Base-by-base conservation (phyloP, 2,888 invertebrate species). In the Ectemnius lituratus region DNA sequence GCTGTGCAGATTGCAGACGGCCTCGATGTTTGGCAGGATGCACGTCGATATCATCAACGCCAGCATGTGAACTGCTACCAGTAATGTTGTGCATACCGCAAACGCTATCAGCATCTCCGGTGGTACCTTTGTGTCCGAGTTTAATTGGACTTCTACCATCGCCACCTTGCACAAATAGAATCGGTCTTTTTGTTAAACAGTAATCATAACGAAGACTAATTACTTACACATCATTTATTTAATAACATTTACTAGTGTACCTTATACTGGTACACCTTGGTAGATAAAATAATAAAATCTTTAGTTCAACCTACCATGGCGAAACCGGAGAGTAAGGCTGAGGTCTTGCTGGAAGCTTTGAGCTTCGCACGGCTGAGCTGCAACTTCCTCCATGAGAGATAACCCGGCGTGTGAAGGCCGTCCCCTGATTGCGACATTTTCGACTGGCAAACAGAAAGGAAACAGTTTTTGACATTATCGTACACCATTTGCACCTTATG, bases 21-120 rank as follows among this genome's bases (percentile, higher is more conserved):
- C 98, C 91, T 99, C 99, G 76, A 99, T 97, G 90, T 99, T 98
- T n/a, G 99, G 99, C 80, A 99, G 93, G 82, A 99, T 99, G 91
- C 99, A 99, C 0, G 99, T 99, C 88, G 98, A 98, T 90, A 99
- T 99, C 99, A 99, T 99, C 28, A 99, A 92, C 0, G 99, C 99
- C 78, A 99, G 91, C 95, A 99, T 96, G 91, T 99, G 99, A 1
- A 99, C 98, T 0, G 99, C 98, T 2, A 99, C 99, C 45, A 99
- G 93, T 0, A 99, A 93, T 0, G 98, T 98, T 37, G 99, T 99
- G 88, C 98, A 98, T 0, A 98, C 94, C 28, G 98, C 98, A 91
- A 99, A 98, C 0, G 97, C 95, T 47, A 99, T 95, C 67, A 99
- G 92, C 93, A 98, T 95, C 63, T 93, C 94, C 11, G 93, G 92